These are phyloP conservation scores for Chymomyza costata DNA, from an alignment of 1,140 invertebrate genomes.

Conservation along the genomic window DNA sequence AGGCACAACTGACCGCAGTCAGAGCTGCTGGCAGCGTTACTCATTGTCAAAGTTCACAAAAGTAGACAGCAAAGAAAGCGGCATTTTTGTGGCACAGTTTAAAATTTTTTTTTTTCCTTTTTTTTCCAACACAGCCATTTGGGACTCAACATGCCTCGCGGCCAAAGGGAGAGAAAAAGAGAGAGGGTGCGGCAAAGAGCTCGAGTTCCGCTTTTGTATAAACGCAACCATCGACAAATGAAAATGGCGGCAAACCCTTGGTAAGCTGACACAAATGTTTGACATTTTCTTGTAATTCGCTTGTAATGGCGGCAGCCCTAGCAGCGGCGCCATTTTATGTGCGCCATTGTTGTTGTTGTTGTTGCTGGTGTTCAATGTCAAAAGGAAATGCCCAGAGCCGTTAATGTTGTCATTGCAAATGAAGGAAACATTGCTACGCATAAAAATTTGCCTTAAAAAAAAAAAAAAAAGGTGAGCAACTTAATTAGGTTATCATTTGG, in stretches of 20 bases:
- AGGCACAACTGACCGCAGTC: no score
- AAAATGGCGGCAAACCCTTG: slow-evolving; percentile 5
- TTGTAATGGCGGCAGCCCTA: slow-evolving; percentile 30
- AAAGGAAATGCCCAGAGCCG: neutral
- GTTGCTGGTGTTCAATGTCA: slow-evolving; percentile 3
- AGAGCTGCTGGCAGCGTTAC: no score
- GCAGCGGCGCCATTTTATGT: neutral
- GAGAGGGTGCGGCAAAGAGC: no score
- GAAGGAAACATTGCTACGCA: slow-evolving; percentile 13
- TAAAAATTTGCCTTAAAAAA: slow-evolving; percentile 20
- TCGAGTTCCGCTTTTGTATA: no score
- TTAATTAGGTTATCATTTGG: slow-evolving; percentile 65
- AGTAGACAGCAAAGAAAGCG: no score
- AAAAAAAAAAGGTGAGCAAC: slow-evolving; percentile 42
- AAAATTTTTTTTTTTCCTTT: no score
- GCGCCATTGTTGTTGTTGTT: slow-evolving; percentile 5
- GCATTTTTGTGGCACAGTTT: no score
- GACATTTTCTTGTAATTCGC: slow-evolving; percentile 48
- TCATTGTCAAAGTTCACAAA: no score
- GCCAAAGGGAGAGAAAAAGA: no score
- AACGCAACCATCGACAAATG: slow-evolving; percentile 9
- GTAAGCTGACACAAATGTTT: slow-evolving; percentile 25
- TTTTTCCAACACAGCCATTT: no score
- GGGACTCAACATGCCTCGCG: no score
- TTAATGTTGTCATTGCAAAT: neutral